Evolutionary conservation across 2,797 vertebrate species (phyloP), one percentile per base, ranked within the genome.

Genomic region (Sebastes kiyomatsui): DNA sequence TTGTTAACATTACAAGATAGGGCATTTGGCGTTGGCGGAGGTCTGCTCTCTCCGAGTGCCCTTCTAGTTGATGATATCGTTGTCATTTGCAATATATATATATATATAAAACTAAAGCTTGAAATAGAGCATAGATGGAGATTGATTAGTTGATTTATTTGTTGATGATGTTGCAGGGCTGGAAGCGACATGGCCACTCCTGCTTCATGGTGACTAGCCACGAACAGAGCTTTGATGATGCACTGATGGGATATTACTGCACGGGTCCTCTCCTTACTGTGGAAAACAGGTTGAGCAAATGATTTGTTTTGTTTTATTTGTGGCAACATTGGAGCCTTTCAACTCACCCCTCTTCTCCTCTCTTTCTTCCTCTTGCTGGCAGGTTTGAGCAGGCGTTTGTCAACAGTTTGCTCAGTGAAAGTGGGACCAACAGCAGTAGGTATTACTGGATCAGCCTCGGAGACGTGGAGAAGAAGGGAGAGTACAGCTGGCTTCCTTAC

Each of bases 311-410:
- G 54, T 62, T 59, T 61, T 28, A 22, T 38, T 64, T 72, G 12
- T 60, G 28, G 55, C 33, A 38, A 5, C 27, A 64, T 33, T 49
- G 28, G 8, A n/a, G 7, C 8, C 60, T 66, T 20, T 62, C 4
- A 54, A 30, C 46, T 82, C 30, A 60, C 25, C 10, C 14, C 10
- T 74, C 6, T 46, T 46, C 10, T 18, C 13, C 30, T 68, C 13
- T 75, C 28, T 16, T 16, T 70, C 32, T 32, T 69, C 28, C 18
- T 62, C 32, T 2, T 56, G 33, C 28, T 55, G 71, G 67, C 92
- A 99, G 98, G 95, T 99, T 98, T 92, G 98, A 99, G 91, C 98
- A 99, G 93, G 96, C 96, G 22, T 99, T 99, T 88, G 88, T 99
- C 80, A 97, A 96, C 95, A 98, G 96, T 90, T 92, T 98, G 93